phyloP scores from a whole-genome alignment of 2,888 invertebrate species.

The Hedya salicella region DNA sequence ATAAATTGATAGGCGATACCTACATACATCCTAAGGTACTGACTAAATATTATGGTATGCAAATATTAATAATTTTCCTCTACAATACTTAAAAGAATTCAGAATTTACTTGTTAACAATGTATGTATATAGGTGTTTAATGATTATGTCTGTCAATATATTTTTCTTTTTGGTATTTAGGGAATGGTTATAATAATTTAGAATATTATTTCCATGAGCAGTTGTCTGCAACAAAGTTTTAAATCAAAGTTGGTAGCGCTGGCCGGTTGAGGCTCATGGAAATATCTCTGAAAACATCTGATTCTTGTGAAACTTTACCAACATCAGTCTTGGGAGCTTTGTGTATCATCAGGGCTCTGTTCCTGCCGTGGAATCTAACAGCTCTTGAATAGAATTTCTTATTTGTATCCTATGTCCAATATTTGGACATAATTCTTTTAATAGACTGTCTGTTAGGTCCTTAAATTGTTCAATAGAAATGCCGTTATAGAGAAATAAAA shows the following conservation, averaged over 20 bases:
- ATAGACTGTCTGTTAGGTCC: not conserved
- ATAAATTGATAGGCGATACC: no score
- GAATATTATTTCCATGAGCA: slow-evolving; percentile 10
- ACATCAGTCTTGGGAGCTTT: not conserved
- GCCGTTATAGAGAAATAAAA: slow-evolving; percentile 1
- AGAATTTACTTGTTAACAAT: no score
- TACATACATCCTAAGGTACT: no score
- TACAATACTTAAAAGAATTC: no score
- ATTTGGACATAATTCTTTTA: not conserved
- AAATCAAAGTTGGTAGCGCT: not conserved
- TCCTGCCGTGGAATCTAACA: not conserved
- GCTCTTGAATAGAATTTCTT: not conserved
- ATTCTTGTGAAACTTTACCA: not conserved
- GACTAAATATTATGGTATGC: no score
- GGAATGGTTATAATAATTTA: slow-evolving; percentile 9
- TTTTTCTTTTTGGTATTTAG: slow-evolving; percentile 12
- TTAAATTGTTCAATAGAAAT: not conserved
- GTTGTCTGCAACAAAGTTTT: slow-evolving; percentile 13
- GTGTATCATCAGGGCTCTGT: not conserved
- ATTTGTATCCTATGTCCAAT: not conserved
- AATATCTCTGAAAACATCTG: not conserved
- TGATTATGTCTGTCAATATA: slow-evolving; percentile 10
- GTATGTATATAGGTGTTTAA: no score
- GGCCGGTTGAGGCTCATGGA: not conserved
- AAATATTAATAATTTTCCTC: no score